A percentile compares a stretch with the other conserved stretches of the same genome.
phyloP scores from a whole-genome alignment of 2,888 invertebrate genomes.

The Disparrhopalites patrizii region DNA sequence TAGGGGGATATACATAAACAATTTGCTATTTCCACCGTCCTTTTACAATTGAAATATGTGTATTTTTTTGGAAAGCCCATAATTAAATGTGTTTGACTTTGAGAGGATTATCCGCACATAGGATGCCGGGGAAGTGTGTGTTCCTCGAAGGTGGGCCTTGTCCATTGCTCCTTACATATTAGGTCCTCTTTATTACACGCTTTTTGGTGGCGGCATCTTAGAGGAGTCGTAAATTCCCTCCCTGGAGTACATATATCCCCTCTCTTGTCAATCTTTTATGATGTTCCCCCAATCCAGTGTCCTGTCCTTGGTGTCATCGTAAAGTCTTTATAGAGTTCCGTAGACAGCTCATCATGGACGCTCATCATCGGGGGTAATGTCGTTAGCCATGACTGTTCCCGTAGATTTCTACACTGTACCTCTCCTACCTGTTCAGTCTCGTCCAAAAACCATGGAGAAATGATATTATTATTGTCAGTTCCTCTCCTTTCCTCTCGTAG shows the following conservation, averaged over 20 bases:
- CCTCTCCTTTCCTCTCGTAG: not conserved
- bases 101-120: too few relatives aligned
- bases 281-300: not conserved
- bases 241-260: not conserved
- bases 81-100: too few relatives aligned
- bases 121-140: too few relatives aligned
- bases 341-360: conserved; percentile 14
- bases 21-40: too few relatives aligned
- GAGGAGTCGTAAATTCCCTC: too few relatives aligned
- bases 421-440: conserved; percentile 1
- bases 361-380: conserved; percentile 1
- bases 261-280: not conserved
- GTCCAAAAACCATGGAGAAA: conserved; percentile 9
- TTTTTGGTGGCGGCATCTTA: too few relatives aligned
- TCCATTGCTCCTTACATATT: too few relatives aligned
- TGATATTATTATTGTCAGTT: not conserved
- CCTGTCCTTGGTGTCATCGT: conserved; percentile 14
- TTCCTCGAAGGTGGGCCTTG: too few relatives aligned
- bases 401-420: not conserved
- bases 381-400: not conserved
- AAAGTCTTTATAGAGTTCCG: conserved; percentile 9
- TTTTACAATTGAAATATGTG: too few relatives aligned
- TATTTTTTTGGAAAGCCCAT: too few relatives aligned
- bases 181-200: too few relatives aligned
- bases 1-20: too few relatives aligned